Conservation (phyloP, 2,888 invertebrate genomes). For the Sinohyriopsis cumingii region DNA sequence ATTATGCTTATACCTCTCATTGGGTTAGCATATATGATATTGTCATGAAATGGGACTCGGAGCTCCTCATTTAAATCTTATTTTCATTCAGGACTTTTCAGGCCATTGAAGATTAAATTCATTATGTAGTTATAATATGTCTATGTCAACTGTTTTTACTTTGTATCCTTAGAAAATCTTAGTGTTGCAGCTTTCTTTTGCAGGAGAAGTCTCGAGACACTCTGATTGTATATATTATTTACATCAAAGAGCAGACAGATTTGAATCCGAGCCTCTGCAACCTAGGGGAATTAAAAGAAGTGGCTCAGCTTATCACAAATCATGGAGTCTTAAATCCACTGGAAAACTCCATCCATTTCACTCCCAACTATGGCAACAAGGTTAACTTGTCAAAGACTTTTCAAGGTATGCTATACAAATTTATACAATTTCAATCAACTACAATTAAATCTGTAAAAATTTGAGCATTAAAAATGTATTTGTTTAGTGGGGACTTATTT, state of each 20-base stretch:
- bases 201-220: conserved; percentile 46
- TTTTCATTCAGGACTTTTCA: no score
- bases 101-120: no score
- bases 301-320: conserved; percentile 53
- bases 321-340: conserved; percentile 52
- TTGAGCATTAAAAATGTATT: no score
- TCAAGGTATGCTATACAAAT: background rate
- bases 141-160: background rate
- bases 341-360: conserved; percentile 51
- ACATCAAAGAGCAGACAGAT: conserved; percentile 53
- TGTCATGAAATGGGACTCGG: no score
- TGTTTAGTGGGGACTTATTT: no score
- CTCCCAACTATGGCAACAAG: conserved; percentile 44
- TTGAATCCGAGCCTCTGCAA: conserved; percentile 41
- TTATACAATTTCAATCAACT: no score
- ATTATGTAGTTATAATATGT: no score
- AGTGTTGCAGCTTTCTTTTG: background rate
- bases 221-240: conserved; percentile 55
- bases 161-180: background rate
- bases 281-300: conserved; percentile 43
- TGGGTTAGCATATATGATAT: no score
- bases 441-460: no score
- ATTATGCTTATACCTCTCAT: no score
- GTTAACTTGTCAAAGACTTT: conserved; percentile 30
- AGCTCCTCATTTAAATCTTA: no score